Evolutionary conservation across 2,113 vertebrate genomes (phyloP), one percentile per base, ranked within the genome.

Genomic region (Bagarius yarrelli): DNA sequence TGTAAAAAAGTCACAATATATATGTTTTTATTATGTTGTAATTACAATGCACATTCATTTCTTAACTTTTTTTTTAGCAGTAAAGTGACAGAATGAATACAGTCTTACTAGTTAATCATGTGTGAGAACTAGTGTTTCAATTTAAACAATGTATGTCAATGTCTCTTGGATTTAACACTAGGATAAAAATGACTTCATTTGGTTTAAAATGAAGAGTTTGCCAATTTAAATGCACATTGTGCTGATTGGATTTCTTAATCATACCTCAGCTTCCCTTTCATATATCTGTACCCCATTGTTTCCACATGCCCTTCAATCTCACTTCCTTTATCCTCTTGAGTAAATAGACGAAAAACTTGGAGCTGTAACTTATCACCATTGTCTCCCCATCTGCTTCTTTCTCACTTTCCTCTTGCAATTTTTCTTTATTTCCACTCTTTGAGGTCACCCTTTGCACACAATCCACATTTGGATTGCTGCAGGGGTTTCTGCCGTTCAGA

Each of bases 281-380:
- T 81, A 61, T 80, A 77, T 81, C 61, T 71, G 80, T 85, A 69
- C 50, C 70, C 75, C 55, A 40, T 44, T 32, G 36, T 81, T 80
- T 75, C 69, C 77, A 74, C 76, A 61, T 61, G 61, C 79, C 69
- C 76, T 69, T 15, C 15, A 59, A 77, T 91, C 89, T 91, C 89
- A 90, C 90, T 91, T 93, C 91, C 91, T 91, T 86, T 91, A 92
- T 91, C 82, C 81, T 80, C 82, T 88, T 78, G 83, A 90, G 87
- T 88, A 82, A 89, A 89, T 84, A 87, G 86, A 81, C 88, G 74
- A 87, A 89, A 85, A 81, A 76, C 87, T 88, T 87, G 88, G 83
- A 89, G 89, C 83, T 87, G 88, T 89, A 90, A 90, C 85, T 88
- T 85, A 85, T 80, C 67, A 72, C 82, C 79, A 71, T 71, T 64